Conservation (phyloP, 2,888 invertebrate genomes). For the Tethea ocularis region DNA sequence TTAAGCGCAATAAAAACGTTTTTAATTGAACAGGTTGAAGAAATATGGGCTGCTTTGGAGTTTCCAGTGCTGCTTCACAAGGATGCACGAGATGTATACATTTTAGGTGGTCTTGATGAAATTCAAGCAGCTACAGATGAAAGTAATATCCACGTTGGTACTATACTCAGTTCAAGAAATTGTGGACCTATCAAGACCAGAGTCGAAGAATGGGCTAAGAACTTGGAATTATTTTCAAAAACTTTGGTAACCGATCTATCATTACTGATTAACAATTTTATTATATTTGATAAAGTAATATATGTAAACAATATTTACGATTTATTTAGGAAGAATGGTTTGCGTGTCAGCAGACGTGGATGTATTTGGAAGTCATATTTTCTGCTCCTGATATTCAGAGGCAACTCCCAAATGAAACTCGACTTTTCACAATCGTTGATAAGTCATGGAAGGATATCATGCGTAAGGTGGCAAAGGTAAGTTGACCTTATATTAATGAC, state of each 20-base stretch:
- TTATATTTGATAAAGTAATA: no score
- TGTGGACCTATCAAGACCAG: constrained; percentile 92
- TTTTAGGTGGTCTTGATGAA: constrained; percentile 93
- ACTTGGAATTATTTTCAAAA: constrained; percentile 90
- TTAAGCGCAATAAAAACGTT: not conserved
- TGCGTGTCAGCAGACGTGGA: constrained; percentile 95
- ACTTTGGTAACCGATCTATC: constrained; percentile 86
- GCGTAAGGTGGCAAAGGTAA: constrained; percentile 90
- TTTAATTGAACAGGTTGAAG: constrained; percentile 86
- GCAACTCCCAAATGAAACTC: constrained; percentile 95
- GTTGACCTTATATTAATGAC: no score
- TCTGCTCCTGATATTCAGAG: constrained; percentile 97
- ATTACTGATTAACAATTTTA: no score
- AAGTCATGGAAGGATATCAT: constrained; percentile 96
- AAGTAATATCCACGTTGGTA: constrained; percentile 92
- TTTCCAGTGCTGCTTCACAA: constrained; percentile 91
- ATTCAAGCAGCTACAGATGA: constrained; percentile 92
- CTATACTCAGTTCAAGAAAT: constrained; percentile 93
- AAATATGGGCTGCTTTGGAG: constrained; percentile 91
- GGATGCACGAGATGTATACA: constrained; percentile 92
- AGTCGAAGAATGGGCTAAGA: constrained; percentile 92
- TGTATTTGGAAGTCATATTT: constrained; percentile 97
- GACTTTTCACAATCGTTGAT: constrained; percentile 93
- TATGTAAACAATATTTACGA: not conserved
- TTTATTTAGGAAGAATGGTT: constrained; percentile 91